A percentile compares a stretch with the other conserved stretches of the same genome.
Evolutionary conservation across 2,888 invertebrate species (phyloP).

Genomic region (Stegana nigrithorax): DNA sequence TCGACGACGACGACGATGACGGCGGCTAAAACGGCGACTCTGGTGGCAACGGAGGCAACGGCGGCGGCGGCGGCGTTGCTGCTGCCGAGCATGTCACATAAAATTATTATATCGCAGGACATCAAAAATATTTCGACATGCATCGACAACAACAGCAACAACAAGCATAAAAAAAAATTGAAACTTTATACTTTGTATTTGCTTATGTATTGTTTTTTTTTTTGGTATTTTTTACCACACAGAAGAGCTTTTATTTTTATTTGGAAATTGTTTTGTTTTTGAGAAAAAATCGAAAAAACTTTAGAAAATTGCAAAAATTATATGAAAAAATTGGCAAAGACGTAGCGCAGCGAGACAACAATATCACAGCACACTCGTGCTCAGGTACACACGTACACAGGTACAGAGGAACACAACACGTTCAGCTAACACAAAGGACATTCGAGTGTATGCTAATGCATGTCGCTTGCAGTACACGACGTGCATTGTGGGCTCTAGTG

Average conservation of each 20-base stretch:
- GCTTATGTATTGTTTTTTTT: neutral
- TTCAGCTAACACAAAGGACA: neutral
- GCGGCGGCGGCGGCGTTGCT: neutral
- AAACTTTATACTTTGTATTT: neutral
- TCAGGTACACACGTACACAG: neutral
- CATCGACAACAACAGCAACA: neutral
- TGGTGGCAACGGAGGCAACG: constrained; percentile 22
- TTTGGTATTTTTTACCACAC: neutral
- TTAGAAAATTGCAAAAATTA: constrained; percentile 16
- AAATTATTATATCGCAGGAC: constrained; percentile 54
- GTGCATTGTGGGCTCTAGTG: neutral
- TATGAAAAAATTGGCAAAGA: constrained; percentile 15
- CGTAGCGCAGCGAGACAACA: neutral
- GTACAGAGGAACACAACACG: neutral
- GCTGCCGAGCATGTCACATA: constrained; percentile 44
- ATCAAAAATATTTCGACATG: constrained; percentile 21
- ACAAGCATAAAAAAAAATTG: neutral
- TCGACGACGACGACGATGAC: constrained; percentile 34
- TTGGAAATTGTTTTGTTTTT: neutral
- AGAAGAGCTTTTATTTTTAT: too few species aligned
- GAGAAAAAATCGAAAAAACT: neutral
- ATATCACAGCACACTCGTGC: neutral
- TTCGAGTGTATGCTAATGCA: constrained; percentile 3
- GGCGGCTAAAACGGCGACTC: constrained; percentile 22
- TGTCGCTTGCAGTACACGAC: neutral